Evolutionary conservation across 2,888 invertebrate genomes (phyloP).

Genomic region (Orchestes rusci): DNA sequence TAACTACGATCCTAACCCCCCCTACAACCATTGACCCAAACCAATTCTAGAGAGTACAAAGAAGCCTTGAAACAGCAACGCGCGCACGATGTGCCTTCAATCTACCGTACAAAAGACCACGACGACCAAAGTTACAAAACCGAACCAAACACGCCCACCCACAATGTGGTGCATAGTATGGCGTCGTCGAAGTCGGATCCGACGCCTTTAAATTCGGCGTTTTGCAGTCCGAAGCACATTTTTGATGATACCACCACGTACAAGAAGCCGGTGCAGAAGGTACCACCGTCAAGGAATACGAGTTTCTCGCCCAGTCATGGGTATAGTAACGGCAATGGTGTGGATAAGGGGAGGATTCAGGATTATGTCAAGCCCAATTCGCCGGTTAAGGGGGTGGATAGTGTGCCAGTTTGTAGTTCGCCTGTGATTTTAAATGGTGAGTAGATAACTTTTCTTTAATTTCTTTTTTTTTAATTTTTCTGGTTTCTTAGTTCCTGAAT

Average conservation of each 20-base stretch:
- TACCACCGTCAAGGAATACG: slow-evolving; percentile 65
- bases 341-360: slow-evolving; percentile 15
- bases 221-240: slow-evolving; percentile 52
- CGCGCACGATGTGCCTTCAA: slow-evolving; percentile 62
- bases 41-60: slow-evolving; percentile 69
- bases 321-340: slow-evolving; percentile 17
- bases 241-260: slow-evolving; percentile 40
- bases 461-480: too few relatives aligned
- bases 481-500: too few relatives aligned
- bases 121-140: slow-evolving; percentile 49
- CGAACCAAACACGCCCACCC: slow-evolving; percentile 47
- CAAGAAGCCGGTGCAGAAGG: slow-evolving; percentile 68
- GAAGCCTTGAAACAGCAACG: slow-evolving; percentile 82
- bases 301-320: slow-evolving; percentile 27
- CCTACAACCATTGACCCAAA: too few relatives aligned
- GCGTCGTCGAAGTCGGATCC: slow-evolving; percentile 47
- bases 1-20: too few relatives aligned
- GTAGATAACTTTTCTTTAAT: too few relatives aligned
- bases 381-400: slow-evolving; percentile 56
- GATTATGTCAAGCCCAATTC: slow-evolving; percentile 61
- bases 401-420: slow-evolving; percentile 37
- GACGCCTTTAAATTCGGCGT: slow-evolving; percentile 44
- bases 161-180: slow-evolving; percentile 41
- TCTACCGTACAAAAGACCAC: slow-evolving; percentile 62
- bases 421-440: slow-evolving; percentile 33